Conservation (phyloP, 2,113 vertebrate species). For the Mustelus asterias region DNA sequence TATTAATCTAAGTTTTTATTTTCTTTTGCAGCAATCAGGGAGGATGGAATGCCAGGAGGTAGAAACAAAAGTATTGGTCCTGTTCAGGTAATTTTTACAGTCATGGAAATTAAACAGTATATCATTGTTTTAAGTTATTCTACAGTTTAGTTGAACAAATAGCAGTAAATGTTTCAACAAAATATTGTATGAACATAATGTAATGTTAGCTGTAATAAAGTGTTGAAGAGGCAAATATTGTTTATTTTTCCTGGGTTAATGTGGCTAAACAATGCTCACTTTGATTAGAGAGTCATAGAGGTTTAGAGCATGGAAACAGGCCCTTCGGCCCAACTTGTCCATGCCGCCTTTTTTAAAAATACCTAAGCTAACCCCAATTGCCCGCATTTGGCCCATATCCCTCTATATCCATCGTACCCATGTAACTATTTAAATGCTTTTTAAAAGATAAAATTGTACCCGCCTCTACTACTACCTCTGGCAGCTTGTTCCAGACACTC, state of each 20-base stretch:
- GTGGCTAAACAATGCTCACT: background rate
- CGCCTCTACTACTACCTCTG: no score
- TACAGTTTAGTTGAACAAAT: background rate
- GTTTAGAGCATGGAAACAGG: no score
- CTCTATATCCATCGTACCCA: no score
- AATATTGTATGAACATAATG: background rate
- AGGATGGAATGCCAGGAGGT: conserved; percentile 98
- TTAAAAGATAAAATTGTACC: no score
- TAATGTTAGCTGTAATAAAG: background rate
- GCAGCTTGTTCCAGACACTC: no score
- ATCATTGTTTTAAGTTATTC: background rate
- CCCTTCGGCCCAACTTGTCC: no score
- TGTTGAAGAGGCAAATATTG: background rate
- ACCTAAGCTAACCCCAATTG: no score
- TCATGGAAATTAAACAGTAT: background rate
- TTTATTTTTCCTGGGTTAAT: background rate
- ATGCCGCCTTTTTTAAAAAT: no score
- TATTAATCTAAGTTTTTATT: background rate
- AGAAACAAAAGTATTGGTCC: conserved; percentile 98
- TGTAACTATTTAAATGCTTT: no score
- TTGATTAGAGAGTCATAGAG: no score
- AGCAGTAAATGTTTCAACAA: background rate
- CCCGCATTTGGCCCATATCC: no score
- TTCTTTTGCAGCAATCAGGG: conserved; percentile 79
- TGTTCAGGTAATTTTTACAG: conserved; percentile 71